Evolutionary conservation across 1,140 invertebrate genomes (phyloP).

Genomic region (Micrasema minimum): DNA sequence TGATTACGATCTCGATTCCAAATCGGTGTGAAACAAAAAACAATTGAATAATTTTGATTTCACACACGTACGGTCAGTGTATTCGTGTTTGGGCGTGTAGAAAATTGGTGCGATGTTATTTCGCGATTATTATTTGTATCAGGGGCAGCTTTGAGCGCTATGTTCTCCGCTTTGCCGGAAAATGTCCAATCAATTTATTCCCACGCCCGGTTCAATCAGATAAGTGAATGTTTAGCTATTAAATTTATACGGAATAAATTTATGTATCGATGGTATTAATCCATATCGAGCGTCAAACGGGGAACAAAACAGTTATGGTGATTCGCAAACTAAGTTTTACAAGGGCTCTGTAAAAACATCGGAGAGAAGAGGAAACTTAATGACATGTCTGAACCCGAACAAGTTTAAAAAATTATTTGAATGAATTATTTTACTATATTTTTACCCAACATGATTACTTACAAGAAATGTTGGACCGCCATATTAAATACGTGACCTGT

Average conservation of each 20-base stretch:
- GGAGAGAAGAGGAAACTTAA: no score
- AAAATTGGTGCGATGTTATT: constrained; percentile 25
- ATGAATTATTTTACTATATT: no score
- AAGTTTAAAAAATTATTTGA: no score
- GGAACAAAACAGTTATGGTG: constrained; percentile 16
- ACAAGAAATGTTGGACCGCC: no score
- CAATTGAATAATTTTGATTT: constrained; percentile 36
- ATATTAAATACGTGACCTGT: no score
- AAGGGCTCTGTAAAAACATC: no score
- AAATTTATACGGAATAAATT: constrained; percentile 28
- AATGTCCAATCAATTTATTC: constrained; percentile 41
- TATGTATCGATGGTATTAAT: constrained; percentile 31
- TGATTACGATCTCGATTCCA: constrained; percentile 31
- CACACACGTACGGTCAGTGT: constrained; percentile 23
- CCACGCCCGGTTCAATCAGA: constrained; percentile 26
- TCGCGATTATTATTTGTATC: constrained; percentile 26
- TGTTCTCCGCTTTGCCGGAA: constrained; percentile 21
- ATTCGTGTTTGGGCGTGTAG: constrained; percentile 30
- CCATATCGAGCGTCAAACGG: not conserved
- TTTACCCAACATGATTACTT: no score
- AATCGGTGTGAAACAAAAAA: constrained; percentile 25
- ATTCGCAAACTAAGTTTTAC: not conserved
- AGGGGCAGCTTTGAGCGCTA: not conserved
- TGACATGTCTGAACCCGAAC: no score
- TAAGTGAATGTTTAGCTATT: constrained; percentile 33